These are phyloP conservation scores for Crotalus tigris DNA, from an alignment of 2,113 vertebrate genomes.

Conservation along the genomic window DNA sequence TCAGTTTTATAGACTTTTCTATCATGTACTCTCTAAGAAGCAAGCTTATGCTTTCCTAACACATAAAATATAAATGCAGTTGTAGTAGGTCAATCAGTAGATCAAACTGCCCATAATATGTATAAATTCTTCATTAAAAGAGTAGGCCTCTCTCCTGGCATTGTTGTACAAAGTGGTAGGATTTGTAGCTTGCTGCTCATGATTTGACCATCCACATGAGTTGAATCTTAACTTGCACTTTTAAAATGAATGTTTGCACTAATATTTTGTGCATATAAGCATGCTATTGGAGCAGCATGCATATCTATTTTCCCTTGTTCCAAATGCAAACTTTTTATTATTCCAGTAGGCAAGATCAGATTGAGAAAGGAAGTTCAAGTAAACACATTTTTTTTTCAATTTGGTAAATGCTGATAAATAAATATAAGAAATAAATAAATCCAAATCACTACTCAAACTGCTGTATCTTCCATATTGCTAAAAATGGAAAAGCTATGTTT, in stretches of 20 bases:
- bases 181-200: background rate
- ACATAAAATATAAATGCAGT: background rate
- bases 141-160: background rate
- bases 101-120: background rate
- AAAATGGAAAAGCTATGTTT: background rate
- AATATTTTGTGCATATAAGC: background rate
- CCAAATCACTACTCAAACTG: background rate
- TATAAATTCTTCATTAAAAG: conserved; percentile 1
- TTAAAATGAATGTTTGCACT: background rate
- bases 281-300: background rate
- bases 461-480: background rate
- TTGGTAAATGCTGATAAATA: background rate
- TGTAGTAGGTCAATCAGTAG: background rate
- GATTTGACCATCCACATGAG: background rate
- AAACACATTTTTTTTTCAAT: background rate
- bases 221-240: background rate
- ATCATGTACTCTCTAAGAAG: background rate
- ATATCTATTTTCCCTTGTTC: background rate
- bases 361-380: background rate
- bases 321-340: background rate
- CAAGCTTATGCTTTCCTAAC: conserved; percentile 18
- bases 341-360: background rate
- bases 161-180: background rate
- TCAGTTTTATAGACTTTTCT: conserved; percentile 16
- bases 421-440: background rate